phyloP scores from a whole-genome alignment of 2,113 vertebrate species.

The Tetrax tetrax region DNA sequence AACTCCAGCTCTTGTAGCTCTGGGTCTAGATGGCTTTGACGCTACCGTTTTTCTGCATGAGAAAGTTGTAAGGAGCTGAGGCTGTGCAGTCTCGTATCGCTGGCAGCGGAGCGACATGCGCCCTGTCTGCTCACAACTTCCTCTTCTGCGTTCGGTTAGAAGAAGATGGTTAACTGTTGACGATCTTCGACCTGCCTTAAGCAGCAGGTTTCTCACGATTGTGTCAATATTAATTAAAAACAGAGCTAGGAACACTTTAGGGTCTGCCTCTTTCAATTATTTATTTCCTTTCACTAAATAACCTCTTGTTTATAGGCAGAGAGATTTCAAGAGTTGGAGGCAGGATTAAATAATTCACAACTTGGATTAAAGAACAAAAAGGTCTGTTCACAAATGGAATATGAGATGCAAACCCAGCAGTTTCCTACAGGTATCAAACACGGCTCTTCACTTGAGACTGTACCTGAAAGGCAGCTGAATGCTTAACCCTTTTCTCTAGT shows the following conservation, averaged over 20 bases:
- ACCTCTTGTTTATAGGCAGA: constrained; percentile 24
- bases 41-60: background rate
- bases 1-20: background rate
- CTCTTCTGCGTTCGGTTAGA: constrained; percentile 12
- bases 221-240: constrained; percentile 65
- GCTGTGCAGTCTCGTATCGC: background rate
- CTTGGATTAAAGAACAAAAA: constrained; percentile 54
- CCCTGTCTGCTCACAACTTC: background rate
- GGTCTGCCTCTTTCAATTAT: constrained; percentile 45
- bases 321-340: constrained; percentile 8
- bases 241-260: constrained; percentile 35
- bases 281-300: constrained; percentile 48
- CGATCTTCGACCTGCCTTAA: constrained; percentile 44
- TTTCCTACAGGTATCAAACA: constrained; percentile 36
- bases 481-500: background rate
- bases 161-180: constrained; percentile 23
- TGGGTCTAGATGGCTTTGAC: background rate
- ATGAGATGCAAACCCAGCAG: constrained; percentile 19
- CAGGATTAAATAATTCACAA: constrained; percentile 52
- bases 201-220: constrained; percentile 22
- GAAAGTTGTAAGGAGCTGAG: constrained; percentile 1
- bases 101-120: background rate
- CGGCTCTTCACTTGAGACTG: background rate
- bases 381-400: constrained; percentile 38
- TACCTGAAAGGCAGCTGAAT: background rate